Evolutionary conservation across 2,113 vertebrate genomes (phyloP), one percentile per base, ranked within the genome.

Genomic region (Piprites chloris): DNA sequence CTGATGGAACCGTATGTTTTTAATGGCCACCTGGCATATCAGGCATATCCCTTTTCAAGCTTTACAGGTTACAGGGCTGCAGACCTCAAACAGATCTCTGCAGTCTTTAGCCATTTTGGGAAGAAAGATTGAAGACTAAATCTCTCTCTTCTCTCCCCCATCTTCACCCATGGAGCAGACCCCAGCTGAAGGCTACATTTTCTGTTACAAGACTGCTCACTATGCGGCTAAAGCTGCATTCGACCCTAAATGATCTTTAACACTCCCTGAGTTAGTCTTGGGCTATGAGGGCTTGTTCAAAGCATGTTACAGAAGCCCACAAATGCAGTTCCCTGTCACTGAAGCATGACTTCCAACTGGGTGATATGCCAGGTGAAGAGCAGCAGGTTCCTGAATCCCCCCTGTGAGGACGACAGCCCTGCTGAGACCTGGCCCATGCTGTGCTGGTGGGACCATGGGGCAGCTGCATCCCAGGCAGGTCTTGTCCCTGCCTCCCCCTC

Each of bases 381-480:
- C 61, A 73, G 52, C 21, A 7, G 39, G 9, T 6, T 72, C 62
- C 39, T 2, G 41, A 63, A 78, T 33, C 62, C 39, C 37, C 20
- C 13, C 61, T 26, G 56, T 11, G 44, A 77, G 17, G 13, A 71
- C 1, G 3, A 28, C 28, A 37, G 6, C 13, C 39, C 42, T 0
- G 1, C 24, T 33, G 20, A 49, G 24, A 7, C 21, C 16, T 3
- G 13, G 21, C 12, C 46, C 7, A 21, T 16, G 24, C 13, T 3
- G 4, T 0, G 2, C 30, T 1, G 1, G 4, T 12, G 47, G 49
- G n/a, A n/a, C 9, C 42, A 2, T 1, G 30, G 50, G 14, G 39
- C 39, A 27, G 26, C 56, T 23, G 39, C 17, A 20, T 16, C 26
- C 42, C 11, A 11, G 33, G 42, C n/a, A 84, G 19, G 16, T 26